Base-by-base conservation (phyloP, 2,797 vertebrate genomes). In the Manis pentadactyla region DNA sequence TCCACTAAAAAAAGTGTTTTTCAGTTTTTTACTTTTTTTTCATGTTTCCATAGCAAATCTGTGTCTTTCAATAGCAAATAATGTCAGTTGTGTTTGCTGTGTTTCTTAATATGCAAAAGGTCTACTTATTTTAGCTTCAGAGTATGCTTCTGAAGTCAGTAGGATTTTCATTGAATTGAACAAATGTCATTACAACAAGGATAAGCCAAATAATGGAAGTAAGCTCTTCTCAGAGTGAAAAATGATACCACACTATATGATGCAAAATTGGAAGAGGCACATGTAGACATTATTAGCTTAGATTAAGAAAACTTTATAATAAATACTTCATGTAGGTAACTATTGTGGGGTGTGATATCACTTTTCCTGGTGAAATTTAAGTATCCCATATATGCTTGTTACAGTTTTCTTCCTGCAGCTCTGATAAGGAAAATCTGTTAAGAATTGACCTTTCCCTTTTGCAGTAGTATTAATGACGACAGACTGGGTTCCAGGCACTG, bases 291-390 rank as follows among this genome's bases (percentile, higher is more conserved):
- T 91, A 6, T 93, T 84, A 78, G 37, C 7, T 46, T 74, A 81
- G 5, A 69, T 79, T 79, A 79, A 84, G 9, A 23, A 37, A 78
- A n/a, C 7, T 53, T 51, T 83, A 83, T 57, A 74, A 83, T 57
- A 74, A 87, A 87, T 5, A 57, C 4, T 83, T 77, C 6, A 79
- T 51, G 59, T 90, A 79, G 25, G n/a, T 46, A 42, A 55, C 66
- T 69, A 77, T 83, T 87, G 10, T 91, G 61, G 5, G 29, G 2
- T 69, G 0, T 49, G 29, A 25, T n/a, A 37, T 74, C 53, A 95
- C 81, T 96, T 90, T 66, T 37, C 29, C n/a, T 59, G 2, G 4
- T 90, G 34, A 78, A 90, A 96, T 57, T 87, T 75, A 84, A 94
- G 4, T 84, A 81, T 69, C 23, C 0, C 3, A n/a, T 86, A 61